Evolutionary conservation across 1,140 invertebrate species (phyloP).

Genomic region (Linepithema humile): DNA sequence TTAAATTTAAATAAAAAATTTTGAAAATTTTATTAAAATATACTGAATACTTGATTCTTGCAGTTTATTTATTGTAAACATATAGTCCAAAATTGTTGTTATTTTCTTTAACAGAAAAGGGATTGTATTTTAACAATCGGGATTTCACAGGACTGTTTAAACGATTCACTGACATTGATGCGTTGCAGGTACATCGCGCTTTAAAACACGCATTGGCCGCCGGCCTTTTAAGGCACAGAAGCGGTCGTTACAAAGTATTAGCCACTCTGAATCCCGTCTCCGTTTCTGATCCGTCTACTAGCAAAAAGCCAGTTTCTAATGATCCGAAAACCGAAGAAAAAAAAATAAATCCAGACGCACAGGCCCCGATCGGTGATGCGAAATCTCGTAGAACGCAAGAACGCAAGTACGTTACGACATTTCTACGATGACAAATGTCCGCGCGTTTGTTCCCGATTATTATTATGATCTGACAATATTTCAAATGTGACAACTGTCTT

Average conservation of each 20-base stretch:
- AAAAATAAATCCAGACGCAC: background rate
- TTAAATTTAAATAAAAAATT: background rate
- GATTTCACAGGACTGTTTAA: background rate
- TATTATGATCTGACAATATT: background rate
- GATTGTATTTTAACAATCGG: background rate
- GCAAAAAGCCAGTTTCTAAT: constrained; percentile 31
- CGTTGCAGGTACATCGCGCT: constrained; percentile 76
- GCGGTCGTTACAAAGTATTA: constrained; percentile 77
- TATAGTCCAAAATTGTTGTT: background rate
- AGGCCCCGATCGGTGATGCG: background rate
- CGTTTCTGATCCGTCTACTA: background rate
- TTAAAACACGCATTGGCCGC: constrained; percentile 79
- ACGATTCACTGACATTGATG: background rate
- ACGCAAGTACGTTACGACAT: constrained; percentile 8
- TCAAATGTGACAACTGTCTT: background rate
- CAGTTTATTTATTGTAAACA: background rate
- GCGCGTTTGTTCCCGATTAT: background rate
- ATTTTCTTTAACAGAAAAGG: background rate
- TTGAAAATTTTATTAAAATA: background rate
- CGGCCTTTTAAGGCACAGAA: constrained; percentile 75
- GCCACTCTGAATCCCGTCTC: constrained; percentile 58
- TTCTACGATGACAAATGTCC: background rate
- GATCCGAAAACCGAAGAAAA: constrained; percentile 38
- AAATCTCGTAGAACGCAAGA: constrained; percentile 1
- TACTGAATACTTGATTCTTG: background rate